Conservation (phyloP, 2,888 invertebrate genomes). For the Synanthedon formicaeformis region DNA sequence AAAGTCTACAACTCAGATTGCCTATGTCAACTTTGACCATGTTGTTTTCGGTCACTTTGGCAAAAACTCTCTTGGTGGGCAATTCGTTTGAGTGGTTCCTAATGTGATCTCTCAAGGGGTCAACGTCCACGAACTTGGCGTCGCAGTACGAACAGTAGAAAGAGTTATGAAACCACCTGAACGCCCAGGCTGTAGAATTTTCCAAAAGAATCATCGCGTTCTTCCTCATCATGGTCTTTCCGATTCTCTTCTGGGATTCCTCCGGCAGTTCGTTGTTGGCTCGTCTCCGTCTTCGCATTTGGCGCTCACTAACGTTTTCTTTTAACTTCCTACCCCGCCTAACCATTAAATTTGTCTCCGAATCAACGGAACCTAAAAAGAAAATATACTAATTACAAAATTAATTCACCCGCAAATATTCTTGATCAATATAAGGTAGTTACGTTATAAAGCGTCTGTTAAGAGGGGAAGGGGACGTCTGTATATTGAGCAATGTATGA, state of each 20-base stretch:
- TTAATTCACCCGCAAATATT: too few relatives aligned
- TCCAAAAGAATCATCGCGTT: slow-evolving; percentile 50
- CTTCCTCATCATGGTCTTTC: slow-evolving; percentile 57
- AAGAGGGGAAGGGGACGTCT: too few relatives aligned
- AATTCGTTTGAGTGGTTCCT: slow-evolving; percentile 27
- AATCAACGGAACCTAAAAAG: slow-evolving; percentile 57
- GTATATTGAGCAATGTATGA: too few relatives aligned
- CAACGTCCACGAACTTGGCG: slow-evolving; percentile 37
- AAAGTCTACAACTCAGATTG: slow-evolving; percentile 40
- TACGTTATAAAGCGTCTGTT: too few relatives aligned
- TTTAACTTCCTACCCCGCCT: slow-evolving; percentile 49
- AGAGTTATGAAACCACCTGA: slow-evolving; percentile 51
- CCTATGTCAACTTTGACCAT: slow-evolving; percentile 58
- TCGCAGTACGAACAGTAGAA: slow-evolving; percentile 60
- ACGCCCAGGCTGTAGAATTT: slow-evolving; percentile 57
- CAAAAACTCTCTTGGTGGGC: slow-evolving; percentile 41
- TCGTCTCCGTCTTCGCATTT: slow-evolving; percentile 53
- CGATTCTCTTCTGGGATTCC: slow-evolving; percentile 49
- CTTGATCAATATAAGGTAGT: too few relatives aligned
- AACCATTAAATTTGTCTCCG: slow-evolving; percentile 24
- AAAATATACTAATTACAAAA: slow-evolving; percentile 17
- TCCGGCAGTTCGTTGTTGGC: slow-evolving; percentile 56
- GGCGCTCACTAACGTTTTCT: slow-evolving; percentile 52
- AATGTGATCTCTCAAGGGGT: slow-evolving; percentile 37
- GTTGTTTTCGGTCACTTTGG: slow-evolving; percentile 55